Evolutionary conservation across 2,888 invertebrate genomes (phyloP), one percentile per base, ranked within the genome.

Genomic region (Anoplius nigerrimus): DNA sequence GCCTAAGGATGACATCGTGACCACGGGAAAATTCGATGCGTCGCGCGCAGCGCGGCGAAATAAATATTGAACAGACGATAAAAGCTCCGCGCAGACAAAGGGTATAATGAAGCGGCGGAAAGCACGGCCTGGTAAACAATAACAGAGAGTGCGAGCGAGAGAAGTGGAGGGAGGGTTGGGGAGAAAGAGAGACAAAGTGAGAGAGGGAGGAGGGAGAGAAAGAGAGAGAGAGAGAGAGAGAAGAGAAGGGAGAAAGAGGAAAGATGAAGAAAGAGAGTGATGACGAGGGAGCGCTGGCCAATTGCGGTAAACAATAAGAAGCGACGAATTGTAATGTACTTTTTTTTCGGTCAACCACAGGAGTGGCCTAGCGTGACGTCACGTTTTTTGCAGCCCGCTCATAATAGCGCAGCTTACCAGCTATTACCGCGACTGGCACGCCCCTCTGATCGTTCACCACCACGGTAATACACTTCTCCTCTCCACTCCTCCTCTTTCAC

Each of bases 361-460:
- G 80, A 78, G 80, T 80, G 80, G 80, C 75, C 78, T 78, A 75
- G 76, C 73, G 72, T 80, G 78, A 80, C 80, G 78, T 80, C 80
- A 79, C 66, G 63, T 78, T 78, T 80, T 75, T 77, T 72, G 75
- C 81, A 75, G 74, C 68, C 64, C 64, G 71, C 74, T 79, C 78
- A 78, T 83, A 83, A 83, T 81, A 81, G 82, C 82, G 59, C 76
- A 79, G 80, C 80, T 83, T 82, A 83, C 82, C 81, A 69, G 66
- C 74, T 79, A 78, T 84, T 80, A 82, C 71, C 74, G 69, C 75
- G 63, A 74, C 71, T 73, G 79, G 74, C 78, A 76, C 84, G 82
- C 84, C 84, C 78, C 76, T 77, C 80, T 84, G 79, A 83, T 84
- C 82, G 80, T 83, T 82, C 77, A 74, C 75, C 74, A 74, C 73